Percentiles rank a stretch among this genome's conserved stretches.
Evolutionary conservation across 2,113 vertebrate genomes (phyloP).

Genomic region (Neomonachus schauinslandi): DNA sequence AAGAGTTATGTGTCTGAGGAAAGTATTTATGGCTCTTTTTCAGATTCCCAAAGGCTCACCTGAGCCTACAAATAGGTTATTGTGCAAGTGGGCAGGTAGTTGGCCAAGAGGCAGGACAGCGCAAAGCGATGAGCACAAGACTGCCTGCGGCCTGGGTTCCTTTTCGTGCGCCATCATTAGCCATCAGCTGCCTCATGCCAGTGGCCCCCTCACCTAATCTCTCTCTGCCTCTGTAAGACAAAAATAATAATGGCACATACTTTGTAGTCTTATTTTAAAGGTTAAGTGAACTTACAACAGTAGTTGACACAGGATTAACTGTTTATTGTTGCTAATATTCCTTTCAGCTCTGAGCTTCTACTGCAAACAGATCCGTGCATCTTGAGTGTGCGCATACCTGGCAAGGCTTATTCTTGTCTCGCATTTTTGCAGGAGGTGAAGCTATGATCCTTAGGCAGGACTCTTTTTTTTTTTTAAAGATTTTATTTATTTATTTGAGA

Average conservation of each 20-base stretch:
- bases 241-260: neutral
- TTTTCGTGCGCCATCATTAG: rapidly evolving
- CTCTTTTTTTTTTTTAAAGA: neutral
- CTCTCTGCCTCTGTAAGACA: neutral
- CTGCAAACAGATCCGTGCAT: neutral
- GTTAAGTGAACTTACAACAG: neutral
- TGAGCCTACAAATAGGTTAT: neutral
- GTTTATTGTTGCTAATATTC: neutral
- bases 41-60: neutral
- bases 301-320: neutral
- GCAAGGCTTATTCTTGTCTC: neutral
- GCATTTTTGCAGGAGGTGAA: neutral
- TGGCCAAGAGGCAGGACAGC: neutral
- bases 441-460: neutral
- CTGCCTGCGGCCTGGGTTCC: neutral
- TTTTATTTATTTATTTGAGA: too few species aligned
- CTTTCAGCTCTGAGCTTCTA: neutral
- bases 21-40: neutral
- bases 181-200: neutral
- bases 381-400: neutral
- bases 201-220: neutral
- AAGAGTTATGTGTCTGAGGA: neutral
- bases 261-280: neutral
- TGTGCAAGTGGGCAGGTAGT: neutral
- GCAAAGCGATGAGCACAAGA: neutral